Base-by-base conservation (phyloP, 2,113 vertebrate genomes). In the Grantiella picta region DNA sequence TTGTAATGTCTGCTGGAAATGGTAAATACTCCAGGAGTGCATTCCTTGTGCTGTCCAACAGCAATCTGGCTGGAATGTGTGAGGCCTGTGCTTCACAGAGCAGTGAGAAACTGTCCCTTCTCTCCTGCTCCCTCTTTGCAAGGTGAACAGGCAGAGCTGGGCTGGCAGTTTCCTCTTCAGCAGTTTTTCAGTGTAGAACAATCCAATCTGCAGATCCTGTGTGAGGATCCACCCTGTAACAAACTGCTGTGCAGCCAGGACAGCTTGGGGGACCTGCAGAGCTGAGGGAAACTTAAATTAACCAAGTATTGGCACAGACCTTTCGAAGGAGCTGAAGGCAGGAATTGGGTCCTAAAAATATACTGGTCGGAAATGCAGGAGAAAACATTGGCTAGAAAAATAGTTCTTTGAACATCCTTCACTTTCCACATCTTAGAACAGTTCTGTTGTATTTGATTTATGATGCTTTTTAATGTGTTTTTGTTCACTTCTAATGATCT, bases 61-160 rank as follows among this genome's bases (percentile, higher is more conserved):
- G 52, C 4, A 16, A 8, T 35, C 8, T 75, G 61, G 24, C 27
- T 42, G 42, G 13, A 16, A 5, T 1, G 18, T 2, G 17, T 12
- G 7, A 31, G 59, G 49, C 19, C 15, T 22, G 2, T 8, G 14
- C 31, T 15, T 49, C 2, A 5, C 49, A 33, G 65, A 38, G 12
- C 50, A 4, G 17, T 3, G 8, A 35, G 61, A 8, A 8, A 6
- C 36, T 29, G 1, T 19, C 22, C 4, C 45, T 10, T 3, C 11
- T 2, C 33, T n/a, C 38, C 45, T 65, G 40, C 45, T 77, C 13
- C 2, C 18, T 10, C 42, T 19, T 18, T 5, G 7, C 31, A 20
- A 29, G 49, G 54, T 23, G 3, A 47, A 17, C 22, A 11, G 35
- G 75, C 64, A 80, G 44, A 21, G 33, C 50, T 54, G 40, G 33